Evolutionary conservation across 2,113 vertebrate species (phyloP).

Genomic region (Apteryx mantelli): DNA sequence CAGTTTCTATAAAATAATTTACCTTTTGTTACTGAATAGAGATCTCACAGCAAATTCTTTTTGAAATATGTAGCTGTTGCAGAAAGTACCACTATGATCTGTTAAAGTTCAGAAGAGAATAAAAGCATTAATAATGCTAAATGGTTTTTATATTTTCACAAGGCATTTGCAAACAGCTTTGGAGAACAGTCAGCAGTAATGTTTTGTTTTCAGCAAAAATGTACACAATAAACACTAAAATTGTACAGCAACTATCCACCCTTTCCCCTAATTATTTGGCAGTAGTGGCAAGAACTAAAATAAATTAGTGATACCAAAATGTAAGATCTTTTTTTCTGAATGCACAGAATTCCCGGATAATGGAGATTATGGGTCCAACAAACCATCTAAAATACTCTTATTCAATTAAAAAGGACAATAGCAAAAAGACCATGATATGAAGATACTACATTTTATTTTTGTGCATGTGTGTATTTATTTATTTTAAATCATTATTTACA

Average conservation of each 20-base stretch:
- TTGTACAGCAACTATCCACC: accelerated
- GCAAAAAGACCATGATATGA: not conserved
- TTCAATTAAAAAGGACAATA: not conserved
- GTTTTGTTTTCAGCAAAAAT: not conserved
- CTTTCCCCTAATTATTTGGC: not conserved
- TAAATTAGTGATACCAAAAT: not conserved
- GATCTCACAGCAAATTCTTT: not conserved
- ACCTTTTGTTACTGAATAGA: not conserved
- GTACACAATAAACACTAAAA: not conserved
- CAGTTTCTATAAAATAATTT: not conserved
- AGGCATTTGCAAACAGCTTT: not conserved
- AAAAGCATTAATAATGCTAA: not conserved
- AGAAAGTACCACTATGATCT: not conserved
- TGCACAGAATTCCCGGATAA: not conserved
- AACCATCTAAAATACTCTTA: not conserved
- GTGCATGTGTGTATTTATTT: not conserved
- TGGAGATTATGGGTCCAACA: not conserved
- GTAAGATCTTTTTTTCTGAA: not conserved
- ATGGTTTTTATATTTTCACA: not conserved
- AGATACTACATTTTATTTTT: not conserved
- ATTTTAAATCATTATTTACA: not conserved
- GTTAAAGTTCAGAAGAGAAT: not conserved
- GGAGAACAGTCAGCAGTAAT: not conserved
- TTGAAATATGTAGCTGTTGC: not conserved
- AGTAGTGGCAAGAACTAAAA: not conserved